Conservation (phyloP, 2,797 vertebrate genomes). For the Taenioides sp. region DNA sequence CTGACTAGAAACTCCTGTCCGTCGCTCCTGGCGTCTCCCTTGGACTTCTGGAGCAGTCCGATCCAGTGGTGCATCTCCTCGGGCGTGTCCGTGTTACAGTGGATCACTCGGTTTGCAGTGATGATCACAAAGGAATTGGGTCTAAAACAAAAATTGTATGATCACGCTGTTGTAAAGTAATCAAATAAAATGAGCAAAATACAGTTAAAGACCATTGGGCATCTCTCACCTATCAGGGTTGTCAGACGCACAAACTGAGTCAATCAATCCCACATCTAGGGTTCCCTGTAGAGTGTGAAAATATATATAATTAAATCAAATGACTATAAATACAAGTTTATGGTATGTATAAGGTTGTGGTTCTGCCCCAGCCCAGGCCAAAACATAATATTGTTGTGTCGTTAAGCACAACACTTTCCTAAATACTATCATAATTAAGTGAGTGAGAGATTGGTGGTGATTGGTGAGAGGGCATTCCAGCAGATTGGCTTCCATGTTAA, state of each 20-base stretch:
- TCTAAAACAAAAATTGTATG: slow-evolving; percentile 47
- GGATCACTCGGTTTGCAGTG: slow-evolving; percentile 85
- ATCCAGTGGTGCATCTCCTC: slow-evolving; percentile 92
- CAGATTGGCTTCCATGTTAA: too few relatives aligned
- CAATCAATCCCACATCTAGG: slow-evolving; percentile 85
- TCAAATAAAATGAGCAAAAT: neutral
- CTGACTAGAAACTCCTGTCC: slow-evolving; percentile 84
- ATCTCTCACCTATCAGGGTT: slow-evolving; percentile 82
- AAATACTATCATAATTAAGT: too few relatives aligned
- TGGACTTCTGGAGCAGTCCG: slow-evolving; percentile 84
- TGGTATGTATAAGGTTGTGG: too few relatives aligned
- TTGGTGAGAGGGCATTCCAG: too few relatives aligned
- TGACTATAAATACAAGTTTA: too few relatives aligned
- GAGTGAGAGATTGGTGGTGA: too few relatives aligned
- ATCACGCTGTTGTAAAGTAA: neutral
- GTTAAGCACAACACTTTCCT: too few relatives aligned
- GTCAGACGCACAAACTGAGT: slow-evolving; percentile 86
- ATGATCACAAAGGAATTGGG: slow-evolving; percentile 88
- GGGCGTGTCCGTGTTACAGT: slow-evolving; percentile 84
- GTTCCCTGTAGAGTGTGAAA: slow-evolving; percentile 73
- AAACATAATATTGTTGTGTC: too few relatives aligned
- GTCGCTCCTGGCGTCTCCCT: slow-evolving; percentile 79
- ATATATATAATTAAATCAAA: too few relatives aligned
- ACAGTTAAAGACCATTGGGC: too few relatives aligned
- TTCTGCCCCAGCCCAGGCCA: too few relatives aligned